Evolutionary conservation across 2,113 vertebrate species (phyloP).

Genomic region (Alouatta palliata): DNA sequence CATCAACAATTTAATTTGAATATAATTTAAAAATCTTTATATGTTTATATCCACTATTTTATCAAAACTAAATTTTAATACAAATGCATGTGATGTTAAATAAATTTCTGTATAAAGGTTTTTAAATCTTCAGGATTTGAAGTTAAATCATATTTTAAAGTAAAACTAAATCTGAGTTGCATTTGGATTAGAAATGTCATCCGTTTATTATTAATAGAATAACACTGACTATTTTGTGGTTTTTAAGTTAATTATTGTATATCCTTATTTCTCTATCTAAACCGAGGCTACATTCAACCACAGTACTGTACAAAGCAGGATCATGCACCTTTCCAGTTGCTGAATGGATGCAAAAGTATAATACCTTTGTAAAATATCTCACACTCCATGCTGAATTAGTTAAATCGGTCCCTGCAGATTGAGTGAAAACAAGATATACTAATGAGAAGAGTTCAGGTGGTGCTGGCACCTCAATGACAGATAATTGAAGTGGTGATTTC

Average conservation of each 20-base stretch:
- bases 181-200: not conserved
- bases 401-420: not conserved
- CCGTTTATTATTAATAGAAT: not conserved
- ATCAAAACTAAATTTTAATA: not conserved
- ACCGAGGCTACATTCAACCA: not conserved
- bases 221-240: not conserved
- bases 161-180: not conserved
- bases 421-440: not conserved
- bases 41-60: not conserved
- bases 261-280: not conserved
- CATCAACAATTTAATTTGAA: not conserved
- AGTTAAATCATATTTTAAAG: not conserved
- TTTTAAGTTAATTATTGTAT: not conserved
- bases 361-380: not conserved
- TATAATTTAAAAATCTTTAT: not conserved
- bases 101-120: not conserved
- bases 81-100: not conserved
- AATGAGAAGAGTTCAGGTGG: not conserved
- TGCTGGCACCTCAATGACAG: not conserved
- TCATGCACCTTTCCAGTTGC: not conserved
- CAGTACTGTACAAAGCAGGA: not conserved
- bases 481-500: not conserved
- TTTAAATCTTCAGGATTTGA: not conserved
- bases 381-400: not conserved
- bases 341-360: not conserved